A percentile compares a stretch with the other conserved stretches of the same genome.
Evolutionary conservation across 2,113 vertebrate species (phyloP).

Genomic region (Amphilophus citrinellus): DNA sequence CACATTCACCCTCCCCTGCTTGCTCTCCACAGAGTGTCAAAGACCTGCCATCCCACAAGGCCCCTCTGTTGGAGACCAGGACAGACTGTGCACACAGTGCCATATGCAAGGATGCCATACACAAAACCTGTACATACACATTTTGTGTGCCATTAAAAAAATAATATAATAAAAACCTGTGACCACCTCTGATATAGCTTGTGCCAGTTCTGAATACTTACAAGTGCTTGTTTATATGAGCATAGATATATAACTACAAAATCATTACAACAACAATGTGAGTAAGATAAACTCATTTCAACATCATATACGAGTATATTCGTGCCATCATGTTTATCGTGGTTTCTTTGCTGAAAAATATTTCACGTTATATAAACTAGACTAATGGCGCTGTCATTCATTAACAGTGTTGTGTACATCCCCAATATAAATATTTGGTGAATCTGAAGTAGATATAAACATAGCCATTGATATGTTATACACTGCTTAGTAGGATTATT

Average conservation of each 20-base stretch:
- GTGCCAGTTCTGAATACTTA: neutral
- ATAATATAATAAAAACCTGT: neutral
- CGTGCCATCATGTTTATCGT: neutral
- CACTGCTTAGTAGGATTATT: neutral
- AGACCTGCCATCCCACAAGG: constrained; percentile 76
- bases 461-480: neutral
- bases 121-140: neutral
- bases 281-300: neutral
- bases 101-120: constrained; percentile 13
- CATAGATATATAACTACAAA: neutral
- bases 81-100: constrained; percentile 44
- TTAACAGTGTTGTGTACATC: neutral
- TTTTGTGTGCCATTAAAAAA: neutral
- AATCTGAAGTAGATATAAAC: constrained; percentile 8
- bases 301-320: neutral
- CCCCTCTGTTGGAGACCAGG: constrained; percentile 69
- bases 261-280: neutral
- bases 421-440: constrained; percentile 8
- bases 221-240: neutral
- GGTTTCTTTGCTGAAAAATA: neutral
- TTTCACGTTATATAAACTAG: neutral
- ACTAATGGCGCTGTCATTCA: neutral
- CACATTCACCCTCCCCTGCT: constrained; percentile 70
- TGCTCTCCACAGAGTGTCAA: constrained; percentile 73
- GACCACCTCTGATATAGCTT: neutral